phyloP scores from a whole-genome alignment of 2,113 vertebrate genomes.

The Vulpes lagopus region DNA sequence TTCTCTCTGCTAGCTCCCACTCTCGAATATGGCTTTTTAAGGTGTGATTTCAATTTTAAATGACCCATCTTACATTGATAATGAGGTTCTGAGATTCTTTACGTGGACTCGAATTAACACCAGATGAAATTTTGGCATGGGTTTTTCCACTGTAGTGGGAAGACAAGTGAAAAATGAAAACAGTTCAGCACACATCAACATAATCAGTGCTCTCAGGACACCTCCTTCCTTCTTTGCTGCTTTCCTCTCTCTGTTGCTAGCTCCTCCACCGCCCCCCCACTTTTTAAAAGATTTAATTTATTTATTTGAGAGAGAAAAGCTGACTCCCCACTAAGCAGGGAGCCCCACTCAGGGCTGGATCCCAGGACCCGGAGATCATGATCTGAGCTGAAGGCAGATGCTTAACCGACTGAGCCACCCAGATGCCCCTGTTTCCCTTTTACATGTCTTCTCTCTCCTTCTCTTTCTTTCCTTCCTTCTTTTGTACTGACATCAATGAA shows the following conservation, averaged over 20 bases:
- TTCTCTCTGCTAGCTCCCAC: not conserved
- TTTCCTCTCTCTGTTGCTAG: not conserved
- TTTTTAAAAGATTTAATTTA: not conserved
- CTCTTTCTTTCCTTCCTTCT: not conserved
- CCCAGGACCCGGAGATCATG: too few species aligned
- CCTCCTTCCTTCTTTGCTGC: too few species aligned
- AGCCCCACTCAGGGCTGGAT: too few species aligned
- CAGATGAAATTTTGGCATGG: not conserved
- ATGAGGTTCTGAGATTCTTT: not conserved
- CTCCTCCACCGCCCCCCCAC: too few species aligned
- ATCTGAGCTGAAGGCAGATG: not conserved
- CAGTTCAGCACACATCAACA: too few species aligned
- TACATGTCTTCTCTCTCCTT: not conserved
- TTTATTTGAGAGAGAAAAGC: not conserved
- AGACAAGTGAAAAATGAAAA: not conserved
- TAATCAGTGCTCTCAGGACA: accelerated
- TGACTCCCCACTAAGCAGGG: too few species aligned
- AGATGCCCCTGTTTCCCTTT: not conserved
- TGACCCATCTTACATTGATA: not conserved
- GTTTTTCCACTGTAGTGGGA: not conserved
- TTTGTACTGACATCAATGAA: not conserved
- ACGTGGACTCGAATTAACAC: not conserved
- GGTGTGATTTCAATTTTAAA: not conserved
- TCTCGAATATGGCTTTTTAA: not conserved
- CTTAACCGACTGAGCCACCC: not conserved